Evolutionary conservation across 2,797 vertebrate genomes (phyloP).

Genomic region (Picus viridis): DNA sequence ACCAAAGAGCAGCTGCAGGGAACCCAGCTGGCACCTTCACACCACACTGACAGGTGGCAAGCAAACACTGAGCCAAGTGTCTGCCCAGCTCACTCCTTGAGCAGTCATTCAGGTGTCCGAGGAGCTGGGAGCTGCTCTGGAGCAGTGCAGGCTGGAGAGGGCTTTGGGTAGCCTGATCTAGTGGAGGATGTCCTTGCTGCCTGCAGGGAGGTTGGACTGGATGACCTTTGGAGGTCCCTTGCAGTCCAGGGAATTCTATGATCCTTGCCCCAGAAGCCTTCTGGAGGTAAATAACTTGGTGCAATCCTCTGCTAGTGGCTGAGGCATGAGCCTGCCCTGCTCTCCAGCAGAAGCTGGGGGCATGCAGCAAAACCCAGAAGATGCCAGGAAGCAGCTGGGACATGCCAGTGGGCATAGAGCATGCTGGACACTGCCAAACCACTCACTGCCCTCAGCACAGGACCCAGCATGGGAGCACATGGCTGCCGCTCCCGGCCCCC

Average conservation of each 20-base stretch:
- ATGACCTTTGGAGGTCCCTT: no score
- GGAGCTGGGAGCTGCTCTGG: background rate
- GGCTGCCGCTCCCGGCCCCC: background rate
- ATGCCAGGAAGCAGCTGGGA: background rate
- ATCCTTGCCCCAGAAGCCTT: background rate
- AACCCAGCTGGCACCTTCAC: no score
- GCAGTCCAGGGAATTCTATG: no score
- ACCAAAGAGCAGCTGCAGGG: no score
- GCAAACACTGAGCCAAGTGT: fast-evolving
- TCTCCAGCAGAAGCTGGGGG: background rate
- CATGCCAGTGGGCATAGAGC: background rate
- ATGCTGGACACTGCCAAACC: background rate
- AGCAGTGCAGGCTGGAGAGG: background rate
- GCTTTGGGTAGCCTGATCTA: no score
- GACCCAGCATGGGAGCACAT: background rate
- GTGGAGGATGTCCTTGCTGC: no score
- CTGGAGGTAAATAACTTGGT: background rate
- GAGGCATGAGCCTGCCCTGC: background rate
- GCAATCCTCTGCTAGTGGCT: background rate
- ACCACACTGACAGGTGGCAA: background rate
- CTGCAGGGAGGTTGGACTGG: no score
- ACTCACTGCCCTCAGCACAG: background rate
- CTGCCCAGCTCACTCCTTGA: background rate
- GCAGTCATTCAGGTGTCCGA: background rate
- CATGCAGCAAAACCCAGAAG: background rate